Conservation (phyloP, 2,888 invertebrate genomes). For the Toxonevra muliebris region DNA sequence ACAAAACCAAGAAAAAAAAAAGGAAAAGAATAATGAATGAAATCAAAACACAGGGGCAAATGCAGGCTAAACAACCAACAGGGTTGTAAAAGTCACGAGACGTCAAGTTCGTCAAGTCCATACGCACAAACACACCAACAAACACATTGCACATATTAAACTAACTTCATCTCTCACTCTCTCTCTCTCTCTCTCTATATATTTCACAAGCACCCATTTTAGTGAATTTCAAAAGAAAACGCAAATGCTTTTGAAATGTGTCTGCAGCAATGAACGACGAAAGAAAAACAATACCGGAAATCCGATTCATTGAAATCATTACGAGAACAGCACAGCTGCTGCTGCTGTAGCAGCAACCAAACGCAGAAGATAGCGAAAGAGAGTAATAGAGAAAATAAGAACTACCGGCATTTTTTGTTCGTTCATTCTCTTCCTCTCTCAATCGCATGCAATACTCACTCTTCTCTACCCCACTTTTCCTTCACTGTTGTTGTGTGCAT, state of each 20-base stretch:
- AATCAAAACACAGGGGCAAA: conserved; percentile 11
- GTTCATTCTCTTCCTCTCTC: conserved; percentile 4
- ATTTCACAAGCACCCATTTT: too few species aligned
- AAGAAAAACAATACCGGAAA: conserved; percentile 52
- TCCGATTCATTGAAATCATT: conserved; percentile 52
- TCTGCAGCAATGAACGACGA: too few species aligned
- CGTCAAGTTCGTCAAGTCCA: not conserved
- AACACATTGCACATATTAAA: too few species aligned
- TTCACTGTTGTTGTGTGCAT: not conserved
- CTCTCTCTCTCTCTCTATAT: too few species aligned
- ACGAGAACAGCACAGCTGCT: not conserved
- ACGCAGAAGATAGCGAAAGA: not conserved
- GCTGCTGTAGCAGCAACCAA: not conserved
- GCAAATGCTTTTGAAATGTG: too few species aligned
- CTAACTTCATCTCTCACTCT: too few species aligned
- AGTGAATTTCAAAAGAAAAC: too few species aligned
- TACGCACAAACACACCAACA: too few species aligned
- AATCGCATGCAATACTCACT: not conserved
- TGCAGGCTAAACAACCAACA: conserved; percentile 2
- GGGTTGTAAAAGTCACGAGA: conserved; percentile 24
- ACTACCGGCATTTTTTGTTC: conserved; percentile 11
- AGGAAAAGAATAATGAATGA: not conserved
- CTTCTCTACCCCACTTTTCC: not conserved
- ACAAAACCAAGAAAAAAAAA: too few species aligned
- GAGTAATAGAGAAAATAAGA: too few species aligned